Conservation (phyloP, 2,113 vertebrate species). For the Egretta garzetta region DNA sequence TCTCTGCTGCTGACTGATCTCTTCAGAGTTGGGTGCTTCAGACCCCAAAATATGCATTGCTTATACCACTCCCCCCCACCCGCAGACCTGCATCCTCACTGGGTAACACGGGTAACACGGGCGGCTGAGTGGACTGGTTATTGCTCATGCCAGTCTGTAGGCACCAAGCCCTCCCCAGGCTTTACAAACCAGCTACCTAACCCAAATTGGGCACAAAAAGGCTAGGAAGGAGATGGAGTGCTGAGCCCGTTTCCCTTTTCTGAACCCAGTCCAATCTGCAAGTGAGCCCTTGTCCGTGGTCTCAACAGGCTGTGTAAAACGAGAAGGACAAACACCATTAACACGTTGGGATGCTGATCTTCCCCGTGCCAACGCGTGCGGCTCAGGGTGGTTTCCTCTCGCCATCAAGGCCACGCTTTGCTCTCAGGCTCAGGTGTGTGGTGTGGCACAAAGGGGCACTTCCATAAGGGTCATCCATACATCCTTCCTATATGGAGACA, state of each 20-base stretch:
- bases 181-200: background rate
- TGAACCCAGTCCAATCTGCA: background rate
- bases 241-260: background rate
- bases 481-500: background rate
- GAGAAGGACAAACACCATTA: background rate
- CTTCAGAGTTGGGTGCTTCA: background rate
- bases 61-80: background rate
- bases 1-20: background rate
- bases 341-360: background rate
- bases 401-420: background rate
- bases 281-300: background rate
- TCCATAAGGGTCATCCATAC: background rate
- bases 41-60: rapidly evolving
- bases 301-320: background rate
- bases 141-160: background rate
- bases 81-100: background rate
- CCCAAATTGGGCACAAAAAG: background rate
- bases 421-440: background rate
- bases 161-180: no score
- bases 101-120: background rate
- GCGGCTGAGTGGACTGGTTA: background rate
- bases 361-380: background rate
- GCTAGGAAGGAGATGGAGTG: background rate
- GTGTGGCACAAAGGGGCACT: background rate
- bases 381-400: background rate